A percentile compares a stretch with the other conserved stretches of the same genome.
Evolutionary conservation across 2,113 vertebrate genomes (phyloP).

Genomic region (Gadus chalcogrammus): DNA sequence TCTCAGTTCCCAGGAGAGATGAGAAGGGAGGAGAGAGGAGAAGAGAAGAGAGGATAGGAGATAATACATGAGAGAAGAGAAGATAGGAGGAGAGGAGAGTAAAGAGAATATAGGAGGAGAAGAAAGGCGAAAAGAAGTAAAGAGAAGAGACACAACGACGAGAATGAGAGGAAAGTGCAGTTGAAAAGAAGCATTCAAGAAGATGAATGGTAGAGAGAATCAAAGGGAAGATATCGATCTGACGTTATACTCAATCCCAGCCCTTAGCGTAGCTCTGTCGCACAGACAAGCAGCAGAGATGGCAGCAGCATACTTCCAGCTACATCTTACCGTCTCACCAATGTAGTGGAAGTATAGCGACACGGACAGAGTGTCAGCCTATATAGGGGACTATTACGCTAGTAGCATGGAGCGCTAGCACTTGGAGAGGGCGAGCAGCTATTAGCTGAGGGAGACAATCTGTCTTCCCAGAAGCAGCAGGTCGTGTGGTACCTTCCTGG

Average conservation of each 20-base stretch:
- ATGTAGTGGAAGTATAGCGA: constrained; percentile 34
- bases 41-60: not conserved
- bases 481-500: constrained; percentile 25
- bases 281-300: constrained; percentile 38
- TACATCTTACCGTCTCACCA: constrained; percentile 14
- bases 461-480: constrained; percentile 2
- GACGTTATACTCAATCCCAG: constrained; percentile 35
- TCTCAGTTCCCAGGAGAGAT: constrained; percentile 13
- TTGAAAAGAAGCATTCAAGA: too few relatives aligned
- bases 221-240: constrained; percentile 3
- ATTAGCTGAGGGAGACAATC: constrained; percentile 4
- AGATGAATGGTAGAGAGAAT: too few relatives aligned
- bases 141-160: too few relatives aligned
- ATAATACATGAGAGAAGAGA: constrained; percentile 2
- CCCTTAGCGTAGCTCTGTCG: constrained; percentile 31
- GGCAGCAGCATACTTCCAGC: constrained; percentile 37
- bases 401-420: constrained; percentile 33
- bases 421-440: constrained; percentile 20
- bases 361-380: constrained; percentile 28
- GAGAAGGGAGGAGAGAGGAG: not conserved
- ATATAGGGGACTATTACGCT: constrained; percentile 34
- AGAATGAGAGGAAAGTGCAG: too few relatives aligned
- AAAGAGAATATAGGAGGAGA: constrained; percentile 20
- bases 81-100: not conserved
- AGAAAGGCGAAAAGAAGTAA: too few relatives aligned